Base-by-base conservation (phyloP, 1,140 invertebrate genomes). In the Pseudobourletiella spinata region DNA sequence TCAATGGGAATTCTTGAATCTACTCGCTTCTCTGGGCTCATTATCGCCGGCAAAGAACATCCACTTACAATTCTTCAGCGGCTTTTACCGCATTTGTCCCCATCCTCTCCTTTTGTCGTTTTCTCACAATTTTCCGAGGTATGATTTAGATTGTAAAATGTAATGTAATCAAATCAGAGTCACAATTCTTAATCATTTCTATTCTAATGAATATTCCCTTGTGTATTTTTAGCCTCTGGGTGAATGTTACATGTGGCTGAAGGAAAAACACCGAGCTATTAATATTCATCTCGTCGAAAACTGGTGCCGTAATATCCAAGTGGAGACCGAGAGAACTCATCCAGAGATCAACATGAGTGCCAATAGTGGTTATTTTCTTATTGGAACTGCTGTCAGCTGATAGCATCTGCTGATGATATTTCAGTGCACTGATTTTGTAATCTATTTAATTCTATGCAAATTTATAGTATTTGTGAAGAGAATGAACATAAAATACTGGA, bases 271-370 rank as follows among this genome's bases (percentile, higher is more conserved):
- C 18, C 81, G 84, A 73, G 81, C 89, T 11, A 80, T 88, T 18
- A 85, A 84, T 71, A 72, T 95, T 26, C 83, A 82, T 73, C 72
- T 97, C 1, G 84, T 86, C 39, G 88, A 89, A 50, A 92, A 87
- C 69, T 96, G 92, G 82, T 77, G 92, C 70, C 80, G 93, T 67
- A 83, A 85, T 54, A 94, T 94, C 80, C 94, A 97, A 80, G 85
- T 96, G 42, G 76, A 92, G 56, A 82, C 86, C 0, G 82, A 88
- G 63, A 79, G 89, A 71, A 91, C 89, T 18, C 88, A 92, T 81
- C 89, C 90, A 4, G 81, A 86, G 71, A 85, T 91, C 20, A 82
- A 81, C 63, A 91, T 87, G 79, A 86, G 78, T 71, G 82, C 84
- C 46, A 81, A 77, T 39, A 84, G 87, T 60, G 89, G 89, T 11